Conservation (phyloP, 2,888 invertebrate species). For the Zygaena filipendulae region DNA sequence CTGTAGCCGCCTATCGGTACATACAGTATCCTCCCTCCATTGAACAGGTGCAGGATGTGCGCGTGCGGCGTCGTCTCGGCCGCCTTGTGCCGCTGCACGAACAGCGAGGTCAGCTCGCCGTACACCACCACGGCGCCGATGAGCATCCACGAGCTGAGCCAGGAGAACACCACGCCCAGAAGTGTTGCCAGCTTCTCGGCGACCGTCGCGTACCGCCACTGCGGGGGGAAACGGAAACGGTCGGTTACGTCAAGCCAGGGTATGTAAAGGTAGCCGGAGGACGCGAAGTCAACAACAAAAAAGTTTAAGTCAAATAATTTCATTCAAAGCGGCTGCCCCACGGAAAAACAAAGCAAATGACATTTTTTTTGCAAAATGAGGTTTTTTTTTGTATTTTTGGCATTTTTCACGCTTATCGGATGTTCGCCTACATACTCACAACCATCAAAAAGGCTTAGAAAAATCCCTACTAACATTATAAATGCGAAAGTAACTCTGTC, state of each 20-base stretch:
- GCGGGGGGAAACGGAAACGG: constrained; percentile 13
- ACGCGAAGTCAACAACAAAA: too few species aligned
- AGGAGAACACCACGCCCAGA: constrained; percentile 26
- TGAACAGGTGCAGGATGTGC: constrained; percentile 49
- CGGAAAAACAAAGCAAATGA: too few species aligned
- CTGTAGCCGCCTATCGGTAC: too few species aligned
- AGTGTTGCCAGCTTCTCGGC: constrained; percentile 30
- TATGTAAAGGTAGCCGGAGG: constrained; percentile 1
- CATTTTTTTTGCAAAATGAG: too few species aligned
- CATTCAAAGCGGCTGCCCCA: too few species aligned
- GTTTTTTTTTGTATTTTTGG: too few species aligned
- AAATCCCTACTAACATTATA: too few species aligned
- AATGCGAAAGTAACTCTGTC: too few species aligned
- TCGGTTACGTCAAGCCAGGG: constrained; percentile 2
- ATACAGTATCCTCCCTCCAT: constrained; percentile 64
- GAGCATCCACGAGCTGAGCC: constrained; percentile 38
- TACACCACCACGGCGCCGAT: constrained; percentile 70
- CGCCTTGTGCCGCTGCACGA: constrained; percentile 60
- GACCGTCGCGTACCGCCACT: constrained; percentile 55
- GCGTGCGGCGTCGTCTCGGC: constrained; percentile 42
- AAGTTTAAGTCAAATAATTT: too few species aligned
- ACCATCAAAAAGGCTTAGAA: too few species aligned
- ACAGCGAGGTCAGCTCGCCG: constrained; percentile 70
- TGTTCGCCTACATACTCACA: too few species aligned
- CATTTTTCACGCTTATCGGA: too few species aligned